Conservation (phyloP, 2,888 invertebrate genomes). For the Acheta domesticus region DNA sequence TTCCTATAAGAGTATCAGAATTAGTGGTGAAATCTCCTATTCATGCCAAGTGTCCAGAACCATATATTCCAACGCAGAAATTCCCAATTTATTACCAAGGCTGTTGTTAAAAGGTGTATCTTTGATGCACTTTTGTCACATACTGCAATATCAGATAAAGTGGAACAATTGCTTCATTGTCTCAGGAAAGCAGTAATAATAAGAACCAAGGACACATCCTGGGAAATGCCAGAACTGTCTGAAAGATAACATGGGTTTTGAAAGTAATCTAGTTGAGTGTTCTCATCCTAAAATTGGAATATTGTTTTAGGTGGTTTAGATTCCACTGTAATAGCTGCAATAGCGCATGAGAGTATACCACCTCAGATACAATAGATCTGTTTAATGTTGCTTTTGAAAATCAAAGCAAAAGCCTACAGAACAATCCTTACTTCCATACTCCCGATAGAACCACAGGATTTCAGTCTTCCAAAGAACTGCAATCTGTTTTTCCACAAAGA, state of each 20-base stretch:
- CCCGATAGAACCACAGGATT: conserved; percentile 82
- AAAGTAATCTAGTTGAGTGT: conserved; percentile 45
- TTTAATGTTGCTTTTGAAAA: conserved; percentile 90
- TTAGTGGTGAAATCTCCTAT: neutral
- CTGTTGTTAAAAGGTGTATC: neutral
- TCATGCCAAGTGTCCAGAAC: neutral
- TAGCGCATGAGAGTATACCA: conserved; percentile 69
- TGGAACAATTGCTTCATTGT: conserved; percentile 20
- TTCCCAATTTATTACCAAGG: neutral
- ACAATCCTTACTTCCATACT: conserved; percentile 47
- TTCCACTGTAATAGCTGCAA: conserved; percentile 81
- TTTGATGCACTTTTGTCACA: conserved; percentile 19
- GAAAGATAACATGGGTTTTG: neutral
- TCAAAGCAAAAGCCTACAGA: conserved; percentile 28
- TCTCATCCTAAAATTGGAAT: conserved; percentile 69
- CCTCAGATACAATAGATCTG: conserved; percentile 75
- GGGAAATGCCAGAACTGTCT: conserved; percentile 61
- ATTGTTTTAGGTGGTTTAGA: conserved; percentile 87
- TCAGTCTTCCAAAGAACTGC: conserved; percentile 66
- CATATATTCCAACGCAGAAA: neutral
- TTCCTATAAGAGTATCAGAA: neutral
- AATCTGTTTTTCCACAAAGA: conserved; percentile 64
- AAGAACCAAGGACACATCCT: conserved; percentile 60
- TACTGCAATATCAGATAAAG: neutral
- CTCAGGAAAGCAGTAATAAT: conserved; percentile 54